Base-by-base conservation (phyloP, 2,113 vertebrate genomes). In the Apteryx mantelli region DNA sequence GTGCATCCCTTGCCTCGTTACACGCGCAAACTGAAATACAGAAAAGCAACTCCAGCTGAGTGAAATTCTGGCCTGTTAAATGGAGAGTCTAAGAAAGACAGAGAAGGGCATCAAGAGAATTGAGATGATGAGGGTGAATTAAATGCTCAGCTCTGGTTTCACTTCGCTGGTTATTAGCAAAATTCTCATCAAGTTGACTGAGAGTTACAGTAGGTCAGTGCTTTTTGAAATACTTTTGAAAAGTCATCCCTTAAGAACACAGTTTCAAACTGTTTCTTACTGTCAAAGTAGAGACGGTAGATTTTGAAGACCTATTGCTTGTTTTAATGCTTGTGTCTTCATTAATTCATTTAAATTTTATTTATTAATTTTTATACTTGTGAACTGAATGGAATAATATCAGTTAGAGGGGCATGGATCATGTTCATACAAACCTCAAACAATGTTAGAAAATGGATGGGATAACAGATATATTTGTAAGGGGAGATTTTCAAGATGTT, bases 381-480 rank as follows among this genome's bases (percentile, higher is more conserved):
- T 70, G 82, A 71, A 38, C 3, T 5, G 26, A 86, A 61, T 28
- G 17, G 61, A 50, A 40, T n/a, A 71, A 30, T 74, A 40, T 69
- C 21, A 58, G 53, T 32, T 83, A 32, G 5, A 13, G 30, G 16
- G 7, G 7, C 18, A 50, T 70, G 26, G 78, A 42, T 68, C 36
- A 25, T 73, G 30, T 58, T 76, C 34, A 44, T 44, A 53, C 20
- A 38, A 79, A 83, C n/a, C 5, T 25, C 58, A 86, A 88, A 42
- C n/a, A 42, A 38, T 55, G 16, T n/a, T 55, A 76, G 25, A 77
- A 75, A 88, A 36, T 78, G 88, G 68, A 79, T 34, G 68, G 75
- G 93, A 93, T 73, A 76, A 84, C 82, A 94, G 50, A 95, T 74
- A 78, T 82, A 71, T 88, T 83, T 52, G 77, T 53, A 66, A 92